Evolutionary conservation across 2,797 vertebrate species (phyloP).

Genomic region (Urosaurus nigricauda): DNA sequence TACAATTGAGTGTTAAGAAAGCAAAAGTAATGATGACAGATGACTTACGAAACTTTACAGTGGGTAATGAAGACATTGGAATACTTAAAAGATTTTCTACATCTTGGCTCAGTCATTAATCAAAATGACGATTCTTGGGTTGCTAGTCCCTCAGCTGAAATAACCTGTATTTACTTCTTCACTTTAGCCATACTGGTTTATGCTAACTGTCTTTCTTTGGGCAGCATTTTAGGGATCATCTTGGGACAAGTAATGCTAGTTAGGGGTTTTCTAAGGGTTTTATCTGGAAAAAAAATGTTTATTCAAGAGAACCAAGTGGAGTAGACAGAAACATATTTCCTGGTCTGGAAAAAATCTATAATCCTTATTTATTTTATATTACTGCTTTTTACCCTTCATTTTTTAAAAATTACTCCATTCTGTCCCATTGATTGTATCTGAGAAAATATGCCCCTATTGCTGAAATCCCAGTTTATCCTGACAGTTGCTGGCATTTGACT

Average conservation of each 20-base stretch:
- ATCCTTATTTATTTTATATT: constrained; percentile 43
- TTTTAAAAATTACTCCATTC: constrained; percentile 35
- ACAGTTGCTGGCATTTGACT: constrained; percentile 53
- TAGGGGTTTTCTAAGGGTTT: neutral
- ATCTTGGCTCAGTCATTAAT: no score
- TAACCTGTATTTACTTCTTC: neutral
- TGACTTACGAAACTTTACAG: no score
- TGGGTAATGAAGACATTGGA: no score
- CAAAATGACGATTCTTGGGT: no score
- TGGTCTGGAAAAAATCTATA: constrained; percentile 45
- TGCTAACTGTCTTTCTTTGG: neutral
- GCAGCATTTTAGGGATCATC: neutral
- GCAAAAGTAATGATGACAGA: no score
- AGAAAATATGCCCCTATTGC: constrained; percentile 42
- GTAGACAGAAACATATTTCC: constrained; percentile 48
- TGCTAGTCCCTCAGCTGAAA: neutral
- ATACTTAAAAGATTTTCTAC: no score
- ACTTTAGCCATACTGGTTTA: neutral
- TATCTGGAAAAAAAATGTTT: neutral
- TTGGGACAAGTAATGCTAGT: neutral
- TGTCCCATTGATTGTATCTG: constrained; percentile 50
- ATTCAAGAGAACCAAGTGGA: constrained; percentile 34
- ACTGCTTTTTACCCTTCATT: no score
- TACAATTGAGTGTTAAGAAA: no score
- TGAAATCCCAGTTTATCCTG: constrained; percentile 46